Evolutionary conservation across 2,797 vertebrate species (phyloP), one percentile per base, ranked within the genome.

Genomic region (Gobionotothen gibberifrons): DNA sequence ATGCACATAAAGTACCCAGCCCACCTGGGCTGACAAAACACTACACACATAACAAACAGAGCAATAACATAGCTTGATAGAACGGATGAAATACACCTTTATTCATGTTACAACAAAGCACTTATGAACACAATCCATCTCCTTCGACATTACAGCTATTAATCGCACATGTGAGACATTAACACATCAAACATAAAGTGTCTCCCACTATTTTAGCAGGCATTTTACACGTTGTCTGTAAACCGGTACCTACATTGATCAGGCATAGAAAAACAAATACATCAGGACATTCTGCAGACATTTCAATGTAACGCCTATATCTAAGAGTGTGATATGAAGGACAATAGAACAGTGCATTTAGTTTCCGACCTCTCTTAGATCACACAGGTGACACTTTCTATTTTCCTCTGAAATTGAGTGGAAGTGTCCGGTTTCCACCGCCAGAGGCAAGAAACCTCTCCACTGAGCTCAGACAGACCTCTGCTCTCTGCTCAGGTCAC

Each of bases 311-410:
- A 22, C 16, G n/a, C 14, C 14, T 51, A 0, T 11, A 51, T 40
- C 0, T 54, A 14, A n/a, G 11, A 44, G 2, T 54, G 22, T 44
- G 40, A 54, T 40, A 16, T 21, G 32, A 19, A 36, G 26, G 29
- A 56, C 65, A 56, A 47, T 15, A 68, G 14, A 47, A 36, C 9
- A 36, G 40, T 9, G 19, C 15, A 32, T 54, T 46, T 32, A 1
- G 19, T 67, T 54, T 17, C 1, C 1, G 5, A 65, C 22, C 39
- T 54, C 49, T 43, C 16, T 4, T 5, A 16, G 47, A 51, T 40
- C 44, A 48, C 43, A 47, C n/a, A 49, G 44, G 60, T 62, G 46
- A 62, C 60, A 39, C 60, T 10, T 49, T 26, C 29, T 63, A 22
- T 51, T 40, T 5, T 40, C 36, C 47, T 48, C n/a, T 49, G 17